A percentile compares a stretch with the other conserved stretches of the same genome.
Conservation (phyloP, 1,140 invertebrate genomes). For the Tetramorium alpestre region DNA sequence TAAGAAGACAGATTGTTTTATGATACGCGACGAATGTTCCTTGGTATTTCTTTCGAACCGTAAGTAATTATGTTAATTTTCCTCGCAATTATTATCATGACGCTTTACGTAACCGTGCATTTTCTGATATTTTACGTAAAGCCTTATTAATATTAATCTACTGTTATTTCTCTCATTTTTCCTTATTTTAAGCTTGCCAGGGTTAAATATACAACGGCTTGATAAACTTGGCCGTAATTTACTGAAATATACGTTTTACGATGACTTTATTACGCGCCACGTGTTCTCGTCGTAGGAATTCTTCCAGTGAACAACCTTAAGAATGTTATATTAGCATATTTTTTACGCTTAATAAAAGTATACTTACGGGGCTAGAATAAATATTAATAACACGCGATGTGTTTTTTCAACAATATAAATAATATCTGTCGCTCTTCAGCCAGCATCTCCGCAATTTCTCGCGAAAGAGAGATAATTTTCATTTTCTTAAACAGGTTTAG, state of each 20-base stretch:
- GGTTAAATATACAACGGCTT: not conserved
- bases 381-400: not conserved
- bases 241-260: conserved; percentile 23
- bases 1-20: not conserved
- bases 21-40: not conserved
- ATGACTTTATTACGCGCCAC: not conserved
- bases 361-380: not conserved
- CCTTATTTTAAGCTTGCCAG: not conserved
- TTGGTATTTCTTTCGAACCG: not conserved
- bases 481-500: not conserved
- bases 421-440: not conserved
- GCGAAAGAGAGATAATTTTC: not conserved
- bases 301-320: not conserved
- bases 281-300: not conserved
- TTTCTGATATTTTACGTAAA: not conserved
- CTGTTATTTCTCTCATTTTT: not conserved
- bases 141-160: not conserved
- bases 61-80: not conserved
- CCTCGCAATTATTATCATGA: not conserved
- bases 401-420: not conserved
- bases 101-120: not conserved
- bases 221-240: not conserved
- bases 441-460: not conserved
- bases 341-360: not conserved
- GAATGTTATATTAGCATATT: not conserved